These are phyloP conservation scores for Drosophila persimilis DNA, from an alignment of 1,140 invertebrate genomes.

Conservation along the genomic window DNA sequence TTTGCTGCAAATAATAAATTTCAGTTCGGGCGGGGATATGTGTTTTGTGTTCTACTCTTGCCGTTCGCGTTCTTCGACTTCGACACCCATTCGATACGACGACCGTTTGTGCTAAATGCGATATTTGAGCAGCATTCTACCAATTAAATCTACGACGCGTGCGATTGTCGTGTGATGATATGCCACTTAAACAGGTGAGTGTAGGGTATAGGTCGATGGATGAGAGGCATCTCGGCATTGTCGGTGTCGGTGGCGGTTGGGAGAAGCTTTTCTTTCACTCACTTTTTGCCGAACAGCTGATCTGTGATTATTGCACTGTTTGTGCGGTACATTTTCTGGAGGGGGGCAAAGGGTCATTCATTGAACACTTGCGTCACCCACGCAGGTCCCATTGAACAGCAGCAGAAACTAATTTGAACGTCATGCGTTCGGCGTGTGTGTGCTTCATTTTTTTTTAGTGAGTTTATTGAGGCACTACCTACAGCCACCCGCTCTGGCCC, in stretches of 20 bases:
- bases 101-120: conserved; percentile 60
- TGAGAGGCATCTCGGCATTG: conserved; percentile 14
- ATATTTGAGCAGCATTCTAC: conserved; percentile 65
- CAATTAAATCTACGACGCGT: conserved; percentile 80
- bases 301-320: conserved; percentile 59
- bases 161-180: conserved; percentile 83
- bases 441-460: conserved; percentile 47
- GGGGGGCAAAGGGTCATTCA: conserved; percentile 26
- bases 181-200: conserved; percentile 83
- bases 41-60: conserved; percentile 25
- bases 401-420: conserved; percentile 28
- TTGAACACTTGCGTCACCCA: conserved; percentile 72
- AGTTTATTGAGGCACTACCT: conserved; percentile 47
- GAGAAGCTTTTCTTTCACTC: conserved; percentile 9
- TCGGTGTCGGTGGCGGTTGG: not conserved
- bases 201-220: not conserved
- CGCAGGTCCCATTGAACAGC: conserved; percentile 37
- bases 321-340: conserved; percentile 8
- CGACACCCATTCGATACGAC: not conserved
- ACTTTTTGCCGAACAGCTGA: conserved; percentile 67
- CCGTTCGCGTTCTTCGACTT: too few relatives aligned
- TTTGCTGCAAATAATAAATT: conserved; percentile 13
- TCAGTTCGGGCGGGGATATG: conserved; percentile 18
- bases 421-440: conserved; percentile 32
- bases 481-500: conserved; percentile 35